These are phyloP conservation scores for Embidobia sp. DNA, from an alignment of 2,888 invertebrate species.

Conservation along the genomic window DNA sequence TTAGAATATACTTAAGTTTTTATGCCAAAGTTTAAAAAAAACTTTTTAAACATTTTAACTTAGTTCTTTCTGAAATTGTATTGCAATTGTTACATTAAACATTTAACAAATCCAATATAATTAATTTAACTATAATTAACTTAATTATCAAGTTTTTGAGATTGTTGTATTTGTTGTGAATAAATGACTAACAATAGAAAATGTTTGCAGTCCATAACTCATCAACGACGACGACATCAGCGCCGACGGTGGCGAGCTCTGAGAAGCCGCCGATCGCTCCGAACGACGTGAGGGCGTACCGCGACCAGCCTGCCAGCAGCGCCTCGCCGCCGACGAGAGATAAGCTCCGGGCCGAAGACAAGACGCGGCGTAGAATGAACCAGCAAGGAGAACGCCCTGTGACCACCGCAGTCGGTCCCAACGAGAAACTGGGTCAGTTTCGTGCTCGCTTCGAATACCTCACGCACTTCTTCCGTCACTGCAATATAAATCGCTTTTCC, in stretches of 20 bases:
- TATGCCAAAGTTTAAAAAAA: no score
- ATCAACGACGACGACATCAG: constrained; percentile 45
- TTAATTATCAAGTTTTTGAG: no score
- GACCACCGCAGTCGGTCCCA: constrained; percentile 67
- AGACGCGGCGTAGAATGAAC: constrained; percentile 83
- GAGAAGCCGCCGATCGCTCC: constrained; percentile 77
- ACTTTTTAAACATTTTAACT: no score
- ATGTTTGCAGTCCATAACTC: constrained; percentile 54
- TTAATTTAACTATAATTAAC: no score
- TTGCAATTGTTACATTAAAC: no score
- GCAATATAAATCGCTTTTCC: constrained; percentile 44
- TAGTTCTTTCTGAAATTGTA: no score
- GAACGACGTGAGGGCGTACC: constrained; percentile 82
- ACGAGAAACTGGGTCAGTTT: constrained; percentile 77
- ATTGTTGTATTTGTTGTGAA: no score
- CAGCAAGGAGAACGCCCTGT: constrained; percentile 72
- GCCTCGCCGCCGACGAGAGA: constrained; percentile 91
- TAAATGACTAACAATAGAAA: constrained; percentile 1
- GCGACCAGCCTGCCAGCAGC: constrained; percentile 88
- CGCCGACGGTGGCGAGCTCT: constrained; percentile 57
- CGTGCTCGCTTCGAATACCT: constrained; percentile 40
- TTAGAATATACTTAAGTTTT: no score
- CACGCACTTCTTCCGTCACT: constrained; percentile 46
- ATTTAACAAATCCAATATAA: no score
- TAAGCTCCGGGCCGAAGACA: constrained; percentile 89